These are phyloP conservation scores for Notiomystis cincta DNA, from an alignment of 2,113 vertebrate genomes.

Conservation along the genomic window DNA sequence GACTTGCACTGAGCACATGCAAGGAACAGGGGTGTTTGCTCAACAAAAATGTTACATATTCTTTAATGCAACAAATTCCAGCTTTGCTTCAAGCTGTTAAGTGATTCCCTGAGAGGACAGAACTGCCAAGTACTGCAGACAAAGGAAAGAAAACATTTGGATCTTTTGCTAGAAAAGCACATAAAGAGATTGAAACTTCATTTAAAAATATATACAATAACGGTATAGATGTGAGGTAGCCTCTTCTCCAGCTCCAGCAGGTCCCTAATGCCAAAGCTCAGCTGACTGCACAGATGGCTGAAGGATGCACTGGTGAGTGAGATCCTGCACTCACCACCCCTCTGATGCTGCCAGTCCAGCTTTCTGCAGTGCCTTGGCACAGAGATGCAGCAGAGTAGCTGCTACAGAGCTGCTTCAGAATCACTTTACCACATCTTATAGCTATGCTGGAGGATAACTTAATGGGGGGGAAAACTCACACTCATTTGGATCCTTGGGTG, in stretches of 20 bases:
- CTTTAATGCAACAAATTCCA: neutral
- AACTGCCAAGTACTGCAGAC: neutral
- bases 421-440: accelerated
- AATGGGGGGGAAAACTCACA: accelerated
- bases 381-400: neutral
- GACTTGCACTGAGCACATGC: neutral
- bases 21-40: neutral
- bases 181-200: neutral
- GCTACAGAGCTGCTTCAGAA: neutral
- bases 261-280: neutral
- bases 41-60: neutral
- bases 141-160: neutral
- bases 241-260: neutral
- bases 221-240: neutral
- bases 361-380: neutral
- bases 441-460: neutral
- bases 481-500: too few relatives aligned
- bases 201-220: neutral
- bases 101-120: neutral
- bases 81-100: neutral
- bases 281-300: neutral
- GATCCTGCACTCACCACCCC: neutral
- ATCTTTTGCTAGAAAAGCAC: neutral
- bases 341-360: neutral
- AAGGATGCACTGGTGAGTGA: neutral